Evolutionary conservation across 2,113 vertebrate species (phyloP), one percentile per base, ranked within the genome.

Genomic region (Myocastor coypus): DNA sequence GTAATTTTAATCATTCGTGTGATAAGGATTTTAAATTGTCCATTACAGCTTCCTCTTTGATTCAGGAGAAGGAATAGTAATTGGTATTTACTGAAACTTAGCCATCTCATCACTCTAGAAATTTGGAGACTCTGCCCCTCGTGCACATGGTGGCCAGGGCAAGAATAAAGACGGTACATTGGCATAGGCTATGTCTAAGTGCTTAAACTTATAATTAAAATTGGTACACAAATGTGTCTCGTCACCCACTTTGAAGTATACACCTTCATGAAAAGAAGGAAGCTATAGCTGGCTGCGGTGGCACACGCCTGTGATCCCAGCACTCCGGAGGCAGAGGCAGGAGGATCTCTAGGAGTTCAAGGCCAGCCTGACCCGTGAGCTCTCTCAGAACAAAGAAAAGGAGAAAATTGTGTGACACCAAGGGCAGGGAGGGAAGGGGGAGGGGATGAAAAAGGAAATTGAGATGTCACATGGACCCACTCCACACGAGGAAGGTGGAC

Each of bases 11-110:
- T 50, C 80, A 73, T 73, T 40, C 24, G 19, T 77, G 5, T 68
- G 59, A 63, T 50, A 50, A 46, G 59, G n/a, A 57, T 52, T 91
- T 89, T 73, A 19, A 89, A 82, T 81, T 77, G 37, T 34, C 12
- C 66, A 32, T 64, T 71, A 34, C 30, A 71, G 78, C 87, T 83
- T 87, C 26, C 68, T 61, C 5, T 93, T 91, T 95, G 59, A 78
- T 22, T 34, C 75, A 83, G 37, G 50, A 88, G 16, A 30, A 71
- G 13, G 26, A 61, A 87, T 55, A 30, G 57, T 71, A 57, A 55
- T 20, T 37, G 10, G n/a, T 1, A 32, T 42, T 13, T 22, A 75
- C 0, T 12, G 12, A 94, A 82, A 66, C 3, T 3, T 32, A 37
- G 4, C 26, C 22, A 40, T 13, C 85, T 73, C 28, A 80, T 7